Evolutionary conservation across 2,113 vertebrate species (phyloP).

Genomic region (Oryzias javanicus): DNA sequence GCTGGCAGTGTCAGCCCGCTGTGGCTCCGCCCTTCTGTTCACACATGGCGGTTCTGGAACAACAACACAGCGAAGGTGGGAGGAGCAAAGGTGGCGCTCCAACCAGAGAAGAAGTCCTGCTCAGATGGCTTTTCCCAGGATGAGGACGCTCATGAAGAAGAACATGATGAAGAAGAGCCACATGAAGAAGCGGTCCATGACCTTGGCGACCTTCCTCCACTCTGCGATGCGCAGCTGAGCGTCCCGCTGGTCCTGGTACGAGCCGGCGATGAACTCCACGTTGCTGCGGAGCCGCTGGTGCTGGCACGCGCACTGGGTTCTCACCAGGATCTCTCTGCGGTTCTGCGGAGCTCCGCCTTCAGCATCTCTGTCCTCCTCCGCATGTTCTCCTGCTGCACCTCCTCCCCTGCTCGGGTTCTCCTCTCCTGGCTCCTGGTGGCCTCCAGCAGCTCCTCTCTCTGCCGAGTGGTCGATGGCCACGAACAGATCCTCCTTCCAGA

Average conservation of each 20-base stretch:
- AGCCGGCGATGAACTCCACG: slow-evolving; percentile 79
- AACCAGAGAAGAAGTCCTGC: slow-evolving; percentile 9
- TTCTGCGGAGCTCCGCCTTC: slow-evolving; percentile 10
- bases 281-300: slow-evolving; percentile 74
- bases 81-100: not conserved
- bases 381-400: slow-evolving; percentile 8
- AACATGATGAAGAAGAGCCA: slow-evolving; percentile 92
- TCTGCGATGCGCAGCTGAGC: slow-evolving; percentile 77
- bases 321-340: slow-evolving; percentile 34
- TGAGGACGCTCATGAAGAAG: slow-evolving; percentile 87
- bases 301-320: slow-evolving; percentile 71
- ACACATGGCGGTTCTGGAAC: too few species aligned
- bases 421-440: not conserved
- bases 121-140: slow-evolving; percentile 80
- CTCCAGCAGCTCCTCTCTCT: slow-evolving; percentile 26
- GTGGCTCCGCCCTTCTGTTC: too few species aligned
- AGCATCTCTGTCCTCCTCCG: slow-evolving; percentile 13
- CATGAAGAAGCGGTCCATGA: slow-evolving; percentile 93
- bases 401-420: not conserved
- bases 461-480: slow-evolving; percentile 55
- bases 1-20: too few species aligned
- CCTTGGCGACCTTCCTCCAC: slow-evolving; percentile 89
- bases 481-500: slow-evolving; percentile 42
- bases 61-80: too few species aligned
- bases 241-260: slow-evolving; percentile 80